Base-by-base conservation (phyloP, 2,888 invertebrate genomes). In the Ethmia dodecea region DNA sequence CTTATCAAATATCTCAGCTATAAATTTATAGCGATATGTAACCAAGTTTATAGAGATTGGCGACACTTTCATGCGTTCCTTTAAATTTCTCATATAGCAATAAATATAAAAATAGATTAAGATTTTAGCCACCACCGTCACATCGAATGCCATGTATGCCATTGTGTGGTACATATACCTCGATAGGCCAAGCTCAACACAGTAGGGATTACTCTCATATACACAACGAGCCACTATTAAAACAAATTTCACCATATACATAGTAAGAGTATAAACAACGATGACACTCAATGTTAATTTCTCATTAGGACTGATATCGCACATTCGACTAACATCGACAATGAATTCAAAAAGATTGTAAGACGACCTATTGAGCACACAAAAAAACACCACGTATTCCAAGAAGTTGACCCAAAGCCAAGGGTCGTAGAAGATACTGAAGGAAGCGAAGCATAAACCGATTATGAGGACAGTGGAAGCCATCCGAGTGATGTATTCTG, bases 361-460 rank as follows among this genome's bases (percentile, higher is more conserved):
- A n/a, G 15, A 30, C 6, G 15, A 3, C 10, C 14, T 30, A 14
- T 26, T 26, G 3, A 35, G 13, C 3, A 30, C 35, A 1, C 29
- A 13, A n/a, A 35, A 35, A 10, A 30, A 35, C n/a, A 24, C 8
- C 11, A 24, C 15, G 12, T 35, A 35, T 35, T 35, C 35, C 3
- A 30, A 8, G 4, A 14, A n/a, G 15, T 34, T 29, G 5, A 34
- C 13, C 28, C 28, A 29, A 2, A 14, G n/a, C 10, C 15, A 28
- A 9, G 18, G n/a, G 18, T 35, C 30, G 3, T 10, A 11, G 6
- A 10, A 8, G 11, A 13, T 18, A 22, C 18, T 10, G 6, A 35
- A 35, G 5, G 30, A 18, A 4, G 35, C 30, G 10, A 13, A 9
- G 8, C 13, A 14, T 15, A 30, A 9, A 15, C 24, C 26, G 2